Conservation (phyloP, 2,113 vertebrate species). For the Anoplopoma fimbria region DNA sequence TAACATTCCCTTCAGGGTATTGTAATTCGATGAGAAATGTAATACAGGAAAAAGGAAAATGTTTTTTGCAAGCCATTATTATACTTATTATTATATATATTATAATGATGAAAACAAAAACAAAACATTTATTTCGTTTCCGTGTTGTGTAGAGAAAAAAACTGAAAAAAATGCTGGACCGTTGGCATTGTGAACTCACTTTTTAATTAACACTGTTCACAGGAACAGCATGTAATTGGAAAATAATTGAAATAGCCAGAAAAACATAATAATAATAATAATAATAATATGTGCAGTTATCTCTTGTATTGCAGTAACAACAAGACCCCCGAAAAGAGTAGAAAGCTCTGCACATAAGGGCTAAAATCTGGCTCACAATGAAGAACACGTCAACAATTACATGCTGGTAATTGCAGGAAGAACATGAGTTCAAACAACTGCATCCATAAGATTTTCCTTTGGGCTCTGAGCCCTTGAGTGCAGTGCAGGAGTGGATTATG, state of each 20-base stretch:
- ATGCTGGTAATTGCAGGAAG: neutral
- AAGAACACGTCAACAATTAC: neutral
- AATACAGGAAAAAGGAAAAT: too few species aligned
- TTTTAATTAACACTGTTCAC: neutral
- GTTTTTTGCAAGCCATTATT: too few species aligned
- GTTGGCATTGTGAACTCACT: neutral
- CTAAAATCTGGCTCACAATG: neutral
- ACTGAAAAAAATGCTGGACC: neutral
- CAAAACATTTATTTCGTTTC: neutral
- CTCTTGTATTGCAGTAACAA: neutral
- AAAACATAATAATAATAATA: neutral
- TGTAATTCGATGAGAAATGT: too few species aligned
- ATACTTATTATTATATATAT: too few species aligned
- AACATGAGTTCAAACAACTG: neutral
- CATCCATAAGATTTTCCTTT: slow-evolving; percentile 9
- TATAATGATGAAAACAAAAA: neutral
- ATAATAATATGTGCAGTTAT: neutral
- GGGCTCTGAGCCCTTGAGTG: slow-evolving; percentile 27
- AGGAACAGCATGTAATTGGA: neutral
- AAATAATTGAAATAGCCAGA: neutral
- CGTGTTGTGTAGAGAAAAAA: neutral
- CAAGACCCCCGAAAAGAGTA: neutral
- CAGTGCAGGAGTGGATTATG: slow-evolving; percentile 60
- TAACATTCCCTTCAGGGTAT: too few species aligned
- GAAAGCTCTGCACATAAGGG: neutral